Evolutionary conservation across 1,140 invertebrate genomes (phyloP), one percentile per base, ranked within the genome.

Genomic region (Zaprionus lachaisei): DNA sequence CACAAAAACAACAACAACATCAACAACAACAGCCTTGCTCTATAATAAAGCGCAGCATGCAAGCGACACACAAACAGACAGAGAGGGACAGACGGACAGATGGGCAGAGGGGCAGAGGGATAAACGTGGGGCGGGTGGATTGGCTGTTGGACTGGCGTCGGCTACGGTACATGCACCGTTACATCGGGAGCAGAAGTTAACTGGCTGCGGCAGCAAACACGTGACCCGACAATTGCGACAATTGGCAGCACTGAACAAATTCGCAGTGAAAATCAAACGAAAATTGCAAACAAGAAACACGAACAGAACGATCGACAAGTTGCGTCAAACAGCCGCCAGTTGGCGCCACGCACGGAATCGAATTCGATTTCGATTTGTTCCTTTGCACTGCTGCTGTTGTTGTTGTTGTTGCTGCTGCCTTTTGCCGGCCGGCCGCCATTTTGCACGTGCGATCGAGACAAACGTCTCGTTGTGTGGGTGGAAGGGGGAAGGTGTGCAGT

Each of bases 121-220:
- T n/a, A n/a, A 41, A 17, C 34, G 55, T 31, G 28, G 2, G 77
- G 51, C 72, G 51, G 17, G 22, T 24, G 47, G 9, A 47, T 47
- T 51, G 54, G 61, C 54, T 31, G 64, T 15, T 22, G 56, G 31
- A 49, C 7, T 17, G 31, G 54, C 31, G 67, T 51, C 69, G 70
- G 69, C 80, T 73, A 77, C 67, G 67, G 56, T 71, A 81, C 81
- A 87, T 89, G 80, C 81, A 87, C 78, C 84, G 84, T 81, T 85
- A 91, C 85, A 89, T 70, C 82, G 85, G 85, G 85, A 85, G 79
- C 85, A 90, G 86, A 89, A 89, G 85, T 89, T 89, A 89, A 89
- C 85, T 89, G 77, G 72, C 86, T 71, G 71, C 80, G 79, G 80
- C 80, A 80, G 77, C 83, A 80, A 84, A 89, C 84, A 89, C 84